Evolutionary conservation across 2,113 vertebrate genomes (phyloP), one percentile per base, ranked within the genome.

Genomic region (Piaya cayana): DNA sequence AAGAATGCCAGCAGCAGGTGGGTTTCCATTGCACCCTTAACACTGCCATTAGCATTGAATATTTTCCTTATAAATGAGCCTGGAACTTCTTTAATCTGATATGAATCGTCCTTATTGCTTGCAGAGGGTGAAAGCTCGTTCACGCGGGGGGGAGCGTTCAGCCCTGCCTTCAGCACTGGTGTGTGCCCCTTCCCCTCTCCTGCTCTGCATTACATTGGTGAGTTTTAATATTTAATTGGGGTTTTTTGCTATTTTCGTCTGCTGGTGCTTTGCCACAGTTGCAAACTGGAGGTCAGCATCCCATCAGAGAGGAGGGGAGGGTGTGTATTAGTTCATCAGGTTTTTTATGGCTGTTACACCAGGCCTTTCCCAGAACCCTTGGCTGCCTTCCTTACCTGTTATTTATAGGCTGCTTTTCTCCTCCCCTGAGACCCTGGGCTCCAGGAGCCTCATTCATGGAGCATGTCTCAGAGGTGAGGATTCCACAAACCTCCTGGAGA

Each of bases 221-320:
- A 87, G 92, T 72, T 94, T 96, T 89, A 96, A 93, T 92, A 70
- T 94, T 93, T 82, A 69, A 95, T 62, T 62, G 82, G 71, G 59
- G 32, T 63, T 60, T 91, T 92, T 84, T 70, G 82, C 93, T 87
- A 42, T 71, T 92, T 84, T 49, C 4, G 12, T 70, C 92, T 90
- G 11, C 85, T 87, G 84, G 63, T 55, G 16, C 63, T 94, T 75
- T 23, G 84, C 87, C 0, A 3, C 5, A 3, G 63, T 29, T 65
- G 65, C 45, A 72, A 86, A 68, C 80, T 72, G 91, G 82, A 89
- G 89, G 91, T 90, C 92, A 82, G 84, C 89, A 74, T 32, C 32
- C 60, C 49, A 69, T 50, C 42, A 32, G 39, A 45, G 67, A 0
- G 21, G 50, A 23, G 12, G 68, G 60, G 36, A 78, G 53, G 81